Conservation (phyloP, 2,113 vertebrate genomes). For the Pluvialis apricaria region DNA sequence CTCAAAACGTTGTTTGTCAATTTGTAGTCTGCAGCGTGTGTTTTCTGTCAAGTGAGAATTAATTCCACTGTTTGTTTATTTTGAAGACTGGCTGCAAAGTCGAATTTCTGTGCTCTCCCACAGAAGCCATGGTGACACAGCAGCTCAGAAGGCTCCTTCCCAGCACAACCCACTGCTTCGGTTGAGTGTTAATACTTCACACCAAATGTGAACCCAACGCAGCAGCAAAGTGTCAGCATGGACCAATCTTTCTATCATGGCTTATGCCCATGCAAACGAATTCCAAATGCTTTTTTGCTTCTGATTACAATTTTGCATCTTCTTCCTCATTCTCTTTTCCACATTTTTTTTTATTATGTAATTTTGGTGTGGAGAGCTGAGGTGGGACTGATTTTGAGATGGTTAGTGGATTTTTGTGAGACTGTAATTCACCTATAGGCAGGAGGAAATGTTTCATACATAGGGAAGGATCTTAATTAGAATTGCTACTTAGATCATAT, state of each 20-base stretch:
- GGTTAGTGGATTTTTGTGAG: not conserved
- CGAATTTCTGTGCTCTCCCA: not conserved
- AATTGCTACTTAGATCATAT: not conserved
- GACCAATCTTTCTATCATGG: not conserved
- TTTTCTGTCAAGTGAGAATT: not conserved
- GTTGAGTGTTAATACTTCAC: accelerated
- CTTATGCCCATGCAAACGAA: not conserved
- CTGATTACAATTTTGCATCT: not conserved
- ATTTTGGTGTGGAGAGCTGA: not conserved
- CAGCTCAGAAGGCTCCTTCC: not conserved
- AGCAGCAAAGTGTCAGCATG: not conserved
- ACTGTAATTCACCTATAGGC: not conserved
- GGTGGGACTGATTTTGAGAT: not conserved
- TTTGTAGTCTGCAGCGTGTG: not conserved
- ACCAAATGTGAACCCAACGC: not conserved
- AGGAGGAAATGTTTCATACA: not conserved
- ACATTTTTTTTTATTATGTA: not conserved
- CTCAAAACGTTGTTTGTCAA: not conserved
- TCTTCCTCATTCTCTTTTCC: not conserved
- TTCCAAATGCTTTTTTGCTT: not conserved
- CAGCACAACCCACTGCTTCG: accelerated
- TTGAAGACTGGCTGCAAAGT: not conserved
- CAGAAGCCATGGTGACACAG: accelerated
- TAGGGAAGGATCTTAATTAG: not conserved
- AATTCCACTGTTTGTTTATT: not conserved